Conservation (phyloP, 2,113 vertebrate species). For the cat (Felis catus) region DNA sequence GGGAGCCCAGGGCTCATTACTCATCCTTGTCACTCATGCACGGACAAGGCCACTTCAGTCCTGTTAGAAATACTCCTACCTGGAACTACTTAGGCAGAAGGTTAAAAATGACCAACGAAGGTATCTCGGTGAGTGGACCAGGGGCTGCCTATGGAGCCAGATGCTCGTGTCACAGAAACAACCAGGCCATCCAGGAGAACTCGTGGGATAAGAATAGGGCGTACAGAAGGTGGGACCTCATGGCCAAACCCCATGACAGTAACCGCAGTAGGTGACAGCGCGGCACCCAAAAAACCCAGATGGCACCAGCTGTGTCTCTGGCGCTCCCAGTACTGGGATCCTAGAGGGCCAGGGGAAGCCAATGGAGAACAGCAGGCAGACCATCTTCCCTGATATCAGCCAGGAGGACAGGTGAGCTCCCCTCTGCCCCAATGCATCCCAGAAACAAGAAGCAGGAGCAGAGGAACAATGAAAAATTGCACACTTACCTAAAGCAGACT, state of each 20-base stretch:
- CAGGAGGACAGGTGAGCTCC: rapidly evolving
- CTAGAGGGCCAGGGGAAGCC: neutral
- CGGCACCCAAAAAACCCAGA: neutral
- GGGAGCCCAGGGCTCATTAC: neutral
- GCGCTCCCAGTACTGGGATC: neutral
- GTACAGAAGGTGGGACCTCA: neutral
- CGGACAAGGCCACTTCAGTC: neutral
- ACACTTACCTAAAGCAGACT: neutral
- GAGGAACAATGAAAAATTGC: neutral
- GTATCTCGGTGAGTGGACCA: neutral
- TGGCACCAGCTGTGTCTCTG: neutral
- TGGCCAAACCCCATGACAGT: neutral
- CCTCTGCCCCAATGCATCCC: neutral
- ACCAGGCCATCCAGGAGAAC: rapidly evolving
- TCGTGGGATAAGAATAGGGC: neutral
- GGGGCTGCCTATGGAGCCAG: too few species aligned
- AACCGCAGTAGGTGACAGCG: neutral
- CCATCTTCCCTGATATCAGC: rapidly evolving
- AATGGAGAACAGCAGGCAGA: rapidly evolving
- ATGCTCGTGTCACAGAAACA: neutral
- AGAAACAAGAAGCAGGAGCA: neutral
- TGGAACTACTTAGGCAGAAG: neutral
- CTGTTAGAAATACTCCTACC: neutral
- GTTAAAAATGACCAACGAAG: neutral
- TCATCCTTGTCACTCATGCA: neutral